Conservation (phyloP, 2,888 invertebrate species). For the Neria commutata region DNA sequence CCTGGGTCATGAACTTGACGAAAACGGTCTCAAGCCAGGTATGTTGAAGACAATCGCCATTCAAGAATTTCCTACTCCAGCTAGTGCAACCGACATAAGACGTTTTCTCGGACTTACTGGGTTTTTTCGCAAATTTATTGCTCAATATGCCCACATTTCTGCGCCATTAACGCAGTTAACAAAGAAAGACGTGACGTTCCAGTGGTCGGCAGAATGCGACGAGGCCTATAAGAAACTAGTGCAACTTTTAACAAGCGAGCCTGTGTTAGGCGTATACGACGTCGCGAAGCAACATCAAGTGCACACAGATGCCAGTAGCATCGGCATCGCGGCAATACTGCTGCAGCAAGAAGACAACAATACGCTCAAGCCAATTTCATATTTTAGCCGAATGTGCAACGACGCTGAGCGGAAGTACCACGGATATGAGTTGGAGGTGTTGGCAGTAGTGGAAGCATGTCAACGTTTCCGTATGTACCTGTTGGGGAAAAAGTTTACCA, state of each 20-base stretch:
- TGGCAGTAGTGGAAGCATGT: slow-evolving; percentile 28
- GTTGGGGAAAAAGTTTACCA: not conserved
- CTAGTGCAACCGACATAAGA: slow-evolving; percentile 21
- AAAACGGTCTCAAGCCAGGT: not conserved
- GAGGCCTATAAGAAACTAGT: not conserved
- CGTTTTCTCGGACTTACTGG: slow-evolving; percentile 28
- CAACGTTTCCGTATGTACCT: not conserved
- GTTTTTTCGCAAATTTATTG: slow-evolving; percentile 31
- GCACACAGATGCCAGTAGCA: slow-evolving; percentile 21
- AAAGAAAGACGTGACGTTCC: too few relatives aligned
- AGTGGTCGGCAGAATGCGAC: not conserved
- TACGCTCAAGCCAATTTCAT: not conserved
- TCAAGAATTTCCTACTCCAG: slow-evolving; percentile 3
- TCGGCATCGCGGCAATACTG: slow-evolving; percentile 15
- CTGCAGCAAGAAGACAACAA: slow-evolving; percentile 3
- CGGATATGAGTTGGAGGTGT: slow-evolving; percentile 29
- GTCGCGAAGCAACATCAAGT: slow-evolving; percentile 18
- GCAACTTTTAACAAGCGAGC: not conserved
- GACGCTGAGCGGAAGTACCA: slow-evolving; percentile 26
- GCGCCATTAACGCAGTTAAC: slow-evolving; percentile 19
- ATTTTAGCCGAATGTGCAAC: slow-evolving; percentile 29
- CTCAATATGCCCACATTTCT: slow-evolving; percentile 20
- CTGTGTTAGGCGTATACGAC: slow-evolving; percentile 19
- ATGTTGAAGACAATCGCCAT: slow-evolving; percentile 10
- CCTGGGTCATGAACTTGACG: not conserved